These are phyloP conservation scores for Brenthis hecate DNA, from an alignment of 2,888 invertebrate species.

Conservation along the genomic window DNA sequence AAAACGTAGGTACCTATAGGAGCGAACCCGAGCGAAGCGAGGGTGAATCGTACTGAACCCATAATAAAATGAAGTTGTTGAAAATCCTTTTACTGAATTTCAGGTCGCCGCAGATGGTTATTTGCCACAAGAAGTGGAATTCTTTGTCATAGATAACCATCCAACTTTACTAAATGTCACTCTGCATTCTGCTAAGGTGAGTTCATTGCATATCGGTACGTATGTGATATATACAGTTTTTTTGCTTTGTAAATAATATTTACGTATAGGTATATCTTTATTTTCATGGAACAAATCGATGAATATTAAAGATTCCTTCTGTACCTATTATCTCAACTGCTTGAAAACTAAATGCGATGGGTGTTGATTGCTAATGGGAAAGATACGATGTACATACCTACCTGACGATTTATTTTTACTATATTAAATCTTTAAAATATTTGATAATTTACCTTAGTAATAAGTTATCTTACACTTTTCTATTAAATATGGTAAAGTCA, in stretches of 20 bases:
- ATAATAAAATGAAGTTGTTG: conserved; percentile 19
- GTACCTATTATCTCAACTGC: too few relatives aligned
- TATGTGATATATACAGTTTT: conserved; percentile 31
- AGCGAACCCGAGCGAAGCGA: too few relatives aligned
- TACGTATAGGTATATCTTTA: not conserved
- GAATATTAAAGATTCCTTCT: too few relatives aligned
- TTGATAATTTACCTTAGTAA: too few relatives aligned
- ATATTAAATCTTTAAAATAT: too few relatives aligned
- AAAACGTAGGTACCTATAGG: too few relatives aligned
- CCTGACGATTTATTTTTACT: not conserved
- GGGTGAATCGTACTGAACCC: not conserved
- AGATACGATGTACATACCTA: not conserved
- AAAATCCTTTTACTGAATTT: not conserved
- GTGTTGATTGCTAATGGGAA: too few relatives aligned
- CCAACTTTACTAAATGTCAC: conserved; percentile 93
- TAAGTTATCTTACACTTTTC: too few relatives aligned
- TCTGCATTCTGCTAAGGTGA: conserved; percentile 89
- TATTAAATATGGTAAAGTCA: conserved; percentile 11
- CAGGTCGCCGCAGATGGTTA: conserved; percentile 93
- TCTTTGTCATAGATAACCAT: conserved; percentile 92
- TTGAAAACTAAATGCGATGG: too few relatives aligned
- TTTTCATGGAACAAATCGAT: too few relatives aligned
- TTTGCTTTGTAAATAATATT: conserved; percentile 18
- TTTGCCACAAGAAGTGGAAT: conserved; percentile 91
- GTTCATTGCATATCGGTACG: conserved; percentile 40